Conservation (phyloP, 1,140 invertebrate genomes). For the Drosophila pachea region DNA sequence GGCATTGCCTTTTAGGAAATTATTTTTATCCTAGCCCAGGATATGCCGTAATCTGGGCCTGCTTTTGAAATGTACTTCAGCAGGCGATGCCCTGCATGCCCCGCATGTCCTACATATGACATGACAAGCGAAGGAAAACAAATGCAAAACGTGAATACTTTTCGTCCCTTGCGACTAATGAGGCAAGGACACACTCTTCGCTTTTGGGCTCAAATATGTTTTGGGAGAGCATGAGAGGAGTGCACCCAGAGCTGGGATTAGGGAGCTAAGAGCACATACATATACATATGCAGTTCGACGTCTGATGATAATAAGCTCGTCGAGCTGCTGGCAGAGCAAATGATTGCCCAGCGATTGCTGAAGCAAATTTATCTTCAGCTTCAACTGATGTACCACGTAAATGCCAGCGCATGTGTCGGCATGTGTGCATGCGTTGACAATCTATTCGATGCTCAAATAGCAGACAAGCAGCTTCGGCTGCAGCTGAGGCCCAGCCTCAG, state of each 20-base stretch:
- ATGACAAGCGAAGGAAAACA: neutral
- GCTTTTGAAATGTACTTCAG: neutral
- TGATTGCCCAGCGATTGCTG: neutral
- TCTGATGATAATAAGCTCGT: neutral
- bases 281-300: neutral
- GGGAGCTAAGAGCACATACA: neutral
- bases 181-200: neutral
- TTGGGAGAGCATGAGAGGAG: neutral
- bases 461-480: slow-evolving; percentile 3
- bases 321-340: neutral
- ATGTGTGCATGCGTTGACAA: slow-evolving; percentile 9
- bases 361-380: slow-evolving; percentile 10
- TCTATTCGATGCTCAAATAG: slow-evolving; percentile 29
- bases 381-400: neutral
- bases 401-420: neutral
- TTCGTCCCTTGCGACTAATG: neutral
- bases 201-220: neutral
- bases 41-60: neutral
- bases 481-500: slow-evolving; percentile 48
- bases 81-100: neutral
- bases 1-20: neutral
- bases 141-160: neutral
- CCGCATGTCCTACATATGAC: slow-evolving; percentile 2
- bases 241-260: neutral
- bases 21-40: slow-evolving; percentile 1